Evolutionary conservation across 1,140 invertebrate genomes (phyloP).

Genomic region (Euborellia annulipes): DNA sequence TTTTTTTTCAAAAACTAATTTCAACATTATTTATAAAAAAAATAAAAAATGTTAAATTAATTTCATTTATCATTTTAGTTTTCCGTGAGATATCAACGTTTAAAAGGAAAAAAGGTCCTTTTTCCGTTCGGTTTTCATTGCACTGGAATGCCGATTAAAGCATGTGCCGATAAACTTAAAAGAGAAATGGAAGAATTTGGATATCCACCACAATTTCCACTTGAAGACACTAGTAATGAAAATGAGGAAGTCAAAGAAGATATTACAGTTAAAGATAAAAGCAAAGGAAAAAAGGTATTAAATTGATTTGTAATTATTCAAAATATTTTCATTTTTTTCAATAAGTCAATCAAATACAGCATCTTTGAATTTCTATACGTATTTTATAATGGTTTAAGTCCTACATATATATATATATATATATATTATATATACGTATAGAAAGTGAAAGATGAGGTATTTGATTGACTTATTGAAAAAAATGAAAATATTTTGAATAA

Average conservation of each 20-base stretch:
- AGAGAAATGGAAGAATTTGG: slow-evolving; percentile 87
- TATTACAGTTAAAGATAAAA: slow-evolving; percentile 74
- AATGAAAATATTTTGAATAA: too few relatives aligned
- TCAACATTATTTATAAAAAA: background rate
- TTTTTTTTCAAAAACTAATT: slow-evolving; percentile 6
- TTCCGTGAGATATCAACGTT: slow-evolving; percentile 73
- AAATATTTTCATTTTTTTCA: too few relatives aligned
- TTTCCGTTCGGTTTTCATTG: slow-evolving; percentile 99
- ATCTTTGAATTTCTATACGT: too few relatives aligned
- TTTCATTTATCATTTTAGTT: slow-evolving; percentile 43
- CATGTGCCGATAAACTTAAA: slow-evolving; percentile 95
- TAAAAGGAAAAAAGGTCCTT: slow-evolving; percentile 80
- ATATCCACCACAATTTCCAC: slow-evolving; percentile 82
- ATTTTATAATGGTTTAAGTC: too few relatives aligned
- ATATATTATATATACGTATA: too few relatives aligned
- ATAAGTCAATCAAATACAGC: too few relatives aligned
- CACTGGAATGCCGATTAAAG: slow-evolving; percentile 94
- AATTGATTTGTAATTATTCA: slow-evolving; percentile 1
- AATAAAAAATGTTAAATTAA: background rate
- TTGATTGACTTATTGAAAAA: too few relatives aligned
- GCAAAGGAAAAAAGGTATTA: slow-evolving; percentile 86
- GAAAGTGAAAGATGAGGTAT: too few relatives aligned
- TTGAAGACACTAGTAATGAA: slow-evolving; percentile 22
- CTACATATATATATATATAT: too few relatives aligned
- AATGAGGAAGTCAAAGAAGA: slow-evolving; percentile 36